Percentiles rank a stretch among this genome's conserved stretches.
Conservation (phyloP, 1,140 invertebrate genomes). For the Cotesia typhae region DNA sequence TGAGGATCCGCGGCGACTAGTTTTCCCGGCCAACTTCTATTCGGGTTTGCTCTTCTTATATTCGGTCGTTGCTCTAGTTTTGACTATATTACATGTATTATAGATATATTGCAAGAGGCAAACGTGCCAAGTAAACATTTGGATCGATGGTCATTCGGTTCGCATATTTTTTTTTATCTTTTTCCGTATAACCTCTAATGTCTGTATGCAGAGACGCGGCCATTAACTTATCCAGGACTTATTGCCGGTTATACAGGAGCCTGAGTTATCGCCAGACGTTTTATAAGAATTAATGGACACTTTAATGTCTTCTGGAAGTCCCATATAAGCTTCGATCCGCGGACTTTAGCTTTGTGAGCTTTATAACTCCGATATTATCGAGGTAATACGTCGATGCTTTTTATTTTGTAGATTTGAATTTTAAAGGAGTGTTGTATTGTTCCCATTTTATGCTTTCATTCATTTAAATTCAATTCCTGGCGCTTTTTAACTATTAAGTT, state of each 20-base stretch:
- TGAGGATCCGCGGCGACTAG: slow-evolving; percentile 48
- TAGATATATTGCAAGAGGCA: background rate
- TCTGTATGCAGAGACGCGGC: background rate
- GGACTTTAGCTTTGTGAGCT: too few relatives aligned
- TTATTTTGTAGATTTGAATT: too few relatives aligned
- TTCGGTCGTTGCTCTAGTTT: slow-evolving; percentile 60
- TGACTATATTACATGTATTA: slow-evolving; percentile 15
- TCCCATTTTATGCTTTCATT: too few relatives aligned
- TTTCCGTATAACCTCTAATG: background rate
- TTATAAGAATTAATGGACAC: background rate
- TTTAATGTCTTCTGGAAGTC: slow-evolving; percentile 3
- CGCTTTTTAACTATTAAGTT: too few relatives aligned
- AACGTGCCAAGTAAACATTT: slow-evolving; percentile 26
- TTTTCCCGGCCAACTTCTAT: slow-evolving; percentile 50
- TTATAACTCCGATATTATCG: too few relatives aligned
- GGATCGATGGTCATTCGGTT: slow-evolving; percentile 15
- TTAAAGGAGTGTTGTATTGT: too few relatives aligned
- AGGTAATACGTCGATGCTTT: too few relatives aligned
- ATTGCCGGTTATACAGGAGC: slow-evolving; percentile 5
- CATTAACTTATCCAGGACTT: slow-evolving; percentile 3
- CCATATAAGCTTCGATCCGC: too few relatives aligned
- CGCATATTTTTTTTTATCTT: background rate
- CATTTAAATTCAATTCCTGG: too few relatives aligned
- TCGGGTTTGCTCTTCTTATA: slow-evolving; percentile 39
- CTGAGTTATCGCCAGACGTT: slow-evolving; percentile 2